These are phyloP conservation scores for Oreochromis spilurus DNA, from an alignment of 2,113 vertebrate genomes.

Conservation along the genomic window DNA sequence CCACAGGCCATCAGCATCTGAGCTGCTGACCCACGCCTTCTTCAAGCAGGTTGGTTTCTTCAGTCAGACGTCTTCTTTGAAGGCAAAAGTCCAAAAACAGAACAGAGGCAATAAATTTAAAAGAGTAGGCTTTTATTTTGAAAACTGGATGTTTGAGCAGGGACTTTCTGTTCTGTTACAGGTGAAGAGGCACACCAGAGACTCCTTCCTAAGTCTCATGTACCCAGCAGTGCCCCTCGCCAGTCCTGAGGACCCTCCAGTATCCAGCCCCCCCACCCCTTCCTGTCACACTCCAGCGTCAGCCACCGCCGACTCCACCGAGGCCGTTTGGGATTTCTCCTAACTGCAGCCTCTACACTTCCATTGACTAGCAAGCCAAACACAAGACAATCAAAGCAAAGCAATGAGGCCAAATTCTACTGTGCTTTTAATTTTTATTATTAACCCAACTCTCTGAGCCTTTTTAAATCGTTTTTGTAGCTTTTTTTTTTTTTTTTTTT, in stretches of 20 bases:
- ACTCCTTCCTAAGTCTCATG: conserved; percentile 84
- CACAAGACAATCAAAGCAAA: conserved; percentile 57
- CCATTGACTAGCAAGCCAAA: conserved; percentile 34
- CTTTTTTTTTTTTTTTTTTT: neutral
- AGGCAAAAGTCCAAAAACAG: neutral
- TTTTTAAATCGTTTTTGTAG: conserved; percentile 38
- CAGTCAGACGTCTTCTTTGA: neutral
- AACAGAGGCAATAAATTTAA: neutral
- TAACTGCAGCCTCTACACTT: conserved; percentile 4
- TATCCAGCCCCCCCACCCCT: conserved; percentile 51
- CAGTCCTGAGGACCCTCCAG: conserved; percentile 65
- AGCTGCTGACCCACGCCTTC: conserved; percentile 87
- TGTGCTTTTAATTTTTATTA: conserved; percentile 56
- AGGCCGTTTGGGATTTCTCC: conserved; percentile 73
- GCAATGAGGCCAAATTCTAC: conserved; percentile 54
- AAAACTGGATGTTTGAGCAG: neutral
- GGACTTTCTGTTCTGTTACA: conserved; percentile 41
- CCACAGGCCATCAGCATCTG: conserved; percentile 85
- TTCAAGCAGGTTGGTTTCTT: conserved; percentile 85
- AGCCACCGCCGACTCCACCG: conserved; percentile 15
- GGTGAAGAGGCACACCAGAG: conserved; percentile 87
- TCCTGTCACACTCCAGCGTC: conserved; percentile 28
- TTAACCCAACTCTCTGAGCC: conserved; percentile 47
- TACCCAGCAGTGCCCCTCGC: conserved; percentile 80
- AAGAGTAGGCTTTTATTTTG: neutral